Percentiles rank a stretch among this genome's conserved stretches.
These are phyloP conservation scores for Agrilus planipennis DNA, from an alignment of 1,140 invertebrate species.

Conservation along the genomic window DNA sequence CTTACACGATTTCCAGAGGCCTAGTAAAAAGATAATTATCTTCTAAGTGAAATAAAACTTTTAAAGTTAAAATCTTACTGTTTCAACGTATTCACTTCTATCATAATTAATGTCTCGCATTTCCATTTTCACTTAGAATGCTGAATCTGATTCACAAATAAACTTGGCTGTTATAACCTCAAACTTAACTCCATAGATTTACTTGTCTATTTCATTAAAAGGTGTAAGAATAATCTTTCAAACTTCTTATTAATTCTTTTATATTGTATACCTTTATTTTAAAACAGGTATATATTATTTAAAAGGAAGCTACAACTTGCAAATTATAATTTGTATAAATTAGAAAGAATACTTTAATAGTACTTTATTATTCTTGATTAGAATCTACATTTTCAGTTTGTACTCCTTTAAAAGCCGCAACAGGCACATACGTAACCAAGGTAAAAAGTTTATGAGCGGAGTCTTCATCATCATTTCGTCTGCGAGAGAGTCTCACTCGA, in stretches of 20 bases:
- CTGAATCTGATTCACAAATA: not conserved
- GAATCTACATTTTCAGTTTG: constrained; percentile 93
- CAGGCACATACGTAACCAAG: constrained; percentile 91
- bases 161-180: no score
- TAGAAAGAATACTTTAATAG: no score
- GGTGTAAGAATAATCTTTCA: no score
- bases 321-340: no score
- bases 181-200: no score
- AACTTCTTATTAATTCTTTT: no score
- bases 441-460: constrained; percentile 96
- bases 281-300: no score
- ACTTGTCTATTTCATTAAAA: no score
- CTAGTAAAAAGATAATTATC: constrained; percentile 39
- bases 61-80: constrained; percentile 48
- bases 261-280: no score
- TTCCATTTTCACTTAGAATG: constrained; percentile 51
- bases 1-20: constrained; percentile 96
- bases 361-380: constrained; percentile 79
- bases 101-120: constrained; percentile 77
- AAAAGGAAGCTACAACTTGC: no score
- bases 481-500: constrained; percentile 79
- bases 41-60: constrained; percentile 9
- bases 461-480: constrained; percentile 98
- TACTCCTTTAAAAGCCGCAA: constrained; percentile 84
- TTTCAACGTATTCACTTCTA: constrained; percentile 91